phyloP scores from a whole-genome alignment of 1,140 invertebrate genomes.

The Penaeus vannamei region DNA sequence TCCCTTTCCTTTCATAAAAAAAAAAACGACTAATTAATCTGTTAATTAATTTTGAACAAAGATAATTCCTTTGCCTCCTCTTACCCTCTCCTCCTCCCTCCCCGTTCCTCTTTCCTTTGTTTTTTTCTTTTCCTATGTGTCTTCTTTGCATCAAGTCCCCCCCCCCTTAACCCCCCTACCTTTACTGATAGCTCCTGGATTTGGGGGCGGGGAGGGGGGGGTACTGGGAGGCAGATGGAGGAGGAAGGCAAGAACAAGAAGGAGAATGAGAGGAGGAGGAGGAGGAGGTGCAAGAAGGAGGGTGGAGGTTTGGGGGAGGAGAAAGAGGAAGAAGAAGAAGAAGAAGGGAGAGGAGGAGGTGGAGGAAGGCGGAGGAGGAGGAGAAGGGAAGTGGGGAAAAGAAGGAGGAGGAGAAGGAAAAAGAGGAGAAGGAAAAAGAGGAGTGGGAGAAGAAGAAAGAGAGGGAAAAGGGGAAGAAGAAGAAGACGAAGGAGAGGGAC shows the following conservation, averaged over 20 bases:
- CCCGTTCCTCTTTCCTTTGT: no score
- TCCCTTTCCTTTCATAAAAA: no score
- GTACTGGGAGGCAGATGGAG: background rate
- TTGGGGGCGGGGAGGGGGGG: background rate
- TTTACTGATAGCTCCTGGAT: no score
- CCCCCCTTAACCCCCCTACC: no score
- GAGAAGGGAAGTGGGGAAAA: background rate
- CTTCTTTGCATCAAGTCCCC: no score
- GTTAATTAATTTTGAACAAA: no score
- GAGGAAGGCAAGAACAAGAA: background rate
- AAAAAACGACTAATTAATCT: no score
- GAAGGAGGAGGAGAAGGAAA: background rate
- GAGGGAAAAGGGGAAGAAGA: background rate
- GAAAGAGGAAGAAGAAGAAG: no score
- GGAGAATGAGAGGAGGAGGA: background rate
- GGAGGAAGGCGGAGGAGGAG: background rate
- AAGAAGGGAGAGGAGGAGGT: background rate
- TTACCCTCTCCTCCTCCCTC: no score
- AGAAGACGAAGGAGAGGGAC: background rate
- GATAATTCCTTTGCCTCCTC: no score
- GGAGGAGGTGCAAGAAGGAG: background rate
- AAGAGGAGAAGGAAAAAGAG: background rate
- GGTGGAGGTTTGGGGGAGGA: background rate
- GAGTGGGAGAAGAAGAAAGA: background rate
- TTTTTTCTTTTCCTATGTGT: no score